Percentiles rank a stretch among this genome's conserved stretches.
Conservation (phyloP, 2,888 invertebrate species). For the Plagiodera versicolora region DNA sequence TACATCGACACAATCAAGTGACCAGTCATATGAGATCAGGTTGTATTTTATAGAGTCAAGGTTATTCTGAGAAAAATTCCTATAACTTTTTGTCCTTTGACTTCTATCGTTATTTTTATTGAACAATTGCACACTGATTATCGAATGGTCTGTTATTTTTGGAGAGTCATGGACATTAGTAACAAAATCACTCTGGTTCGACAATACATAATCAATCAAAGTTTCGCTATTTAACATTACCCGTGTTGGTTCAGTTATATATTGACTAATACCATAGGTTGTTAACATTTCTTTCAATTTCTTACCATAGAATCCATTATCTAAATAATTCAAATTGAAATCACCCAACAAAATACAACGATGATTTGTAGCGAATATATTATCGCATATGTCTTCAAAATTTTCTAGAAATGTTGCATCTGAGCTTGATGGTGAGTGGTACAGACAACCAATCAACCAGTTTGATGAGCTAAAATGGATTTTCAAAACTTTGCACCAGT, state of each 20-base stretch:
- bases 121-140: not conserved
- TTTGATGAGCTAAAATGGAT: not conserved
- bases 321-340: slow-evolving; percentile 1
- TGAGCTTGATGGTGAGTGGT: not conserved
- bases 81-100: not conserved
- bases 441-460: not conserved
- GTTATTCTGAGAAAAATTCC: not conserved
- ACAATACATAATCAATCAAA: not conserved
- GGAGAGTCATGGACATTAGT: not conserved
- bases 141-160: slow-evolving; percentile 2
- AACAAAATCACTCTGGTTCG: not conserved
- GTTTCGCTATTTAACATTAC: not conserved
- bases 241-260: slow-evolving; percentile 2
- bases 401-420: not conserved
- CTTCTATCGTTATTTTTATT: not conserved
- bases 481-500: slow-evolving; percentile 1
- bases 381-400: slow-evolving; percentile 1
- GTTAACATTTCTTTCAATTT: not conserved
- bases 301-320: not conserved
- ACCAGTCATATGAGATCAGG: slow-evolving; percentile 1
- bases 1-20: not conserved
- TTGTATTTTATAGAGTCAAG: slow-evolving; percentile 1
- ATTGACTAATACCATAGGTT: not conserved
- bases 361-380: no score
- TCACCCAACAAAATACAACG: not conserved